Evolutionary conservation across 2,113 vertebrate genomes (phyloP), one percentile per base, ranked within the genome.

Genomic region (Coptodon rendalli): DNA sequence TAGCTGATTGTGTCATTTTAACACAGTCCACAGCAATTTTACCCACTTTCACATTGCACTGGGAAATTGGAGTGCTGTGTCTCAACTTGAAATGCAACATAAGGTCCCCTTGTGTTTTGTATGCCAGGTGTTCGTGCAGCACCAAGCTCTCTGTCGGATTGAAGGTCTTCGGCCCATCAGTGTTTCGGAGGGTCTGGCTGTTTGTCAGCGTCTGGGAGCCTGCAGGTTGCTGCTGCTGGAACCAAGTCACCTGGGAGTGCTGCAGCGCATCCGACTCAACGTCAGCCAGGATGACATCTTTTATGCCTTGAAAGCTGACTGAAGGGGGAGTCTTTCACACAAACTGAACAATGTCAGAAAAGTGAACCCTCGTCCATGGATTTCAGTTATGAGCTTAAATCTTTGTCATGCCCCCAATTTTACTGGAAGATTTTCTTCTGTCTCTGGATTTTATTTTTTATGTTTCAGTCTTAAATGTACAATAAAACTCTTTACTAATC

Each of bases 231-330:
- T 99, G 83, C 97, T 99, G 5, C 68, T 97, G 84, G 98, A 98
- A 76, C 79, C 97, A 53, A 97, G 97, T 78, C 96, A 66, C 7
- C 96, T 97, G 9, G 98, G 98, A 7, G 76, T 99, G 12, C 95
- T 98, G 6, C 95, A 96, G 91, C 95, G 97, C 0, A 96, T 99
- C 79, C 96, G 98, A 10, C 97, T 99, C 57, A 99, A 99, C 4
- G 88, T 98, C 73, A 98, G 97, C 95, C 98, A 98, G 93, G 97
- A 98, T 0, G 97, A 99, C 27, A 95, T 98, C 34, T 94, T 98
- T 29, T 99, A 96, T 6, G 98, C 98, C 0, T 96, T 99, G 80
- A 98, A 97, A 92, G 95, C 97, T 1, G 97, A 97, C 38, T 98
- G 92, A 96, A 11, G 9, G 22, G 9, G 1, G 17, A 27, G 19